These are phyloP conservation scores for Lateolabrax maculatus DNA, from an alignment of 2,797 vertebrate species.

Conservation along the genomic window DNA sequence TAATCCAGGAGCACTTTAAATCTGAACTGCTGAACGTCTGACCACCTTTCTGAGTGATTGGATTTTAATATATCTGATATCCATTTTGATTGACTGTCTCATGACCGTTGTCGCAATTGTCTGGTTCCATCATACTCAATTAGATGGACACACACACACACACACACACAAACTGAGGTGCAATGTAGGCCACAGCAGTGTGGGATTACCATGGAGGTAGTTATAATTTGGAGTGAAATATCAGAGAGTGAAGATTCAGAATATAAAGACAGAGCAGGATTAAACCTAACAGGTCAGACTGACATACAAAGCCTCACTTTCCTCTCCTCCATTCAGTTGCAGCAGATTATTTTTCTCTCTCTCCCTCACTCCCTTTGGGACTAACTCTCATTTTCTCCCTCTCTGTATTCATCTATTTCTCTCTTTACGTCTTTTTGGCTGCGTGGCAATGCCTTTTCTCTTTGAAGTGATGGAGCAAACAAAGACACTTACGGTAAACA, in stretches of 20 bases:
- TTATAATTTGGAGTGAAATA: slow-evolving; percentile 75
- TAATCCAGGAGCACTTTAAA: slow-evolving; percentile 62
- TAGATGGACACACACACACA: not conserved
- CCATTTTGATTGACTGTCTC: slow-evolving; percentile 65
- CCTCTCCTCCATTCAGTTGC: slow-evolving; percentile 40
- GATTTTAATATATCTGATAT: slow-evolving; percentile 55
- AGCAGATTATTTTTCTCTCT: slow-evolving; percentile 49
- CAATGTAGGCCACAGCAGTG: slow-evolving; percentile 68
- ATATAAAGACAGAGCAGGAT: slow-evolving; percentile 71
- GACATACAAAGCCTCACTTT: slow-evolving; percentile 54
- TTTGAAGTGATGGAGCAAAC: not conserved
- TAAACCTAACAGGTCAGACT: slow-evolving; percentile 58
- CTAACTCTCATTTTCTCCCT: not conserved
- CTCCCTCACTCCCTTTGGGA: not conserved
- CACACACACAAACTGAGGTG: slow-evolving; percentile 23
- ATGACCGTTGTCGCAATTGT: slow-evolving; percentile 16
- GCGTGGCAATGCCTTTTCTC: not conserved
- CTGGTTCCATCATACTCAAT: slow-evolving; percentile 16
- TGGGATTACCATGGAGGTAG: slow-evolving; percentile 79
- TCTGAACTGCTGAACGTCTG: slow-evolving; percentile 40
- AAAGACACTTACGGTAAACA: not conserved
- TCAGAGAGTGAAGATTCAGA: slow-evolving; percentile 65
- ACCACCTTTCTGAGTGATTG: slow-evolving; percentile 65
- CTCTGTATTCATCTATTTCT: not conserved
- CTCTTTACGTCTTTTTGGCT: not conserved